A percentile compares a stretch with the other conserved stretches of the same genome.
Evolutionary conservation across 2,113 vertebrate species (phyloP).

Genomic region (Apodemus sylvaticus): DNA sequence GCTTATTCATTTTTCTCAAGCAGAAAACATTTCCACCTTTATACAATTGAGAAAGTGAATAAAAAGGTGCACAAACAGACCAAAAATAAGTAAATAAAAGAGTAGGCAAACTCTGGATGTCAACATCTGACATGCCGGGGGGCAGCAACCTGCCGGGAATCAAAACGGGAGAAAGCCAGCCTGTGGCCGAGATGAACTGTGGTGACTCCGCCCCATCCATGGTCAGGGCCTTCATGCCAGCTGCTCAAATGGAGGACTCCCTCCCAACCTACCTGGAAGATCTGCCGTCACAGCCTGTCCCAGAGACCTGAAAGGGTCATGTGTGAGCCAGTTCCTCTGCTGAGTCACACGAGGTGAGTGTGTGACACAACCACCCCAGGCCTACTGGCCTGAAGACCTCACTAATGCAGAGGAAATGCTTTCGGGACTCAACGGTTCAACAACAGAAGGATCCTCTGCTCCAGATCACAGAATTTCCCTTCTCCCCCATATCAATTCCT

Average conservation of each 20-base stretch:
- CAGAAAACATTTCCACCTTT: neutral
- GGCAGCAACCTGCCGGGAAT: neutral
- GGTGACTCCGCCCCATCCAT: neutral
- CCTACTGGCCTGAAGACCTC: neutral
- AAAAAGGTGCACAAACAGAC: neutral
- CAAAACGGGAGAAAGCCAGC: neutral
- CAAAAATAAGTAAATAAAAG: conserved; percentile 6
- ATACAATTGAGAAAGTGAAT: neutral
- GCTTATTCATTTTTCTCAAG: neutral
- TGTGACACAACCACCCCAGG: neutral
- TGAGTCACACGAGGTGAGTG: neutral
- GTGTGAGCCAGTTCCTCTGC: neutral
- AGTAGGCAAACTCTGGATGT: neutral
- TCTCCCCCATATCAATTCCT: neutral
- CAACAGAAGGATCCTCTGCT: too few species aligned
- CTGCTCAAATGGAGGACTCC: neutral
- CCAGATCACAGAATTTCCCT: neutral
- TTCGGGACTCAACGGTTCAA: neutral
- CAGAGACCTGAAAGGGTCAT: neutral
- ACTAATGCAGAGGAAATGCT: neutral
- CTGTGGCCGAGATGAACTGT: neutral
- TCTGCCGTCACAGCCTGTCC: neutral
- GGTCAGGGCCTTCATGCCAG: neutral
- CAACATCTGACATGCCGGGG: neutral
- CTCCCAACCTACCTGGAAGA: neutral